Percentiles rank a stretch among this genome's conserved stretches.
Evolutionary conservation across 2,113 vertebrate genomes (phyloP).

Genomic region (Symphodus melops): DNA sequence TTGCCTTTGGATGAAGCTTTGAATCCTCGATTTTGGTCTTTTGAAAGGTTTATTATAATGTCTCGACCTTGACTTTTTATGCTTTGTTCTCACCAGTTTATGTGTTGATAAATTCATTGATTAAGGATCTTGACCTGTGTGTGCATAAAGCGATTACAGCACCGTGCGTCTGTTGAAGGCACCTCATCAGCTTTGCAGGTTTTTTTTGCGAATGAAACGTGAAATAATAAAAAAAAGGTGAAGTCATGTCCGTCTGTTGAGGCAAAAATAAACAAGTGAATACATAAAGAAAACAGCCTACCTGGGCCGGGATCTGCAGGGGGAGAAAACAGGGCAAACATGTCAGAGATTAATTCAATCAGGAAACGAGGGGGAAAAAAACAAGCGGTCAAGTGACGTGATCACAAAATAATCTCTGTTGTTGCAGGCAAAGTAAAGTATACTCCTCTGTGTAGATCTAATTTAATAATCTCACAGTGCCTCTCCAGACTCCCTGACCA

Average conservation of each 20-base stretch:
- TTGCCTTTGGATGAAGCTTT: too few species aligned
- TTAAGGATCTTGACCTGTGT: not conserved
- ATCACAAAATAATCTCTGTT: not conserved
- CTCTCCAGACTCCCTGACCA: constrained; percentile 4
- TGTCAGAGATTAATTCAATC: constrained; percentile 16
- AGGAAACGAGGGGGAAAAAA: not conserved
- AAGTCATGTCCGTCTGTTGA: constrained; percentile 17
- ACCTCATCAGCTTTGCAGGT: constrained; percentile 47
- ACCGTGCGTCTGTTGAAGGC: constrained; percentile 17
- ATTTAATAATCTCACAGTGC: not conserved
- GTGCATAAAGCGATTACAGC: not conserved
- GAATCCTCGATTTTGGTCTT: not conserved
- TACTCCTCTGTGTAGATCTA: not conserved
- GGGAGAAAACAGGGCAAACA: constrained; percentile 41
- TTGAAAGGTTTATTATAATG: too few species aligned
- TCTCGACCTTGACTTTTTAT: too few species aligned
- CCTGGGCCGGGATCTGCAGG: constrained; percentile 71
- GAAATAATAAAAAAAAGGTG: constrained; percentile 1
- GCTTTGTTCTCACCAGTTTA: too few species aligned
- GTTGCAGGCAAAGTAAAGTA: not conserved
- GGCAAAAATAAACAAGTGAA: not conserved
- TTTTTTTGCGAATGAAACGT: constrained; percentile 42
- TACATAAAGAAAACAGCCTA: constrained; percentile 38
- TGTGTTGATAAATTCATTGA: too few species aligned
- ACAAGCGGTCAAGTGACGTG: not conserved